These are phyloP conservation scores for Trilocha varians DNA, from an alignment of 2,888 invertebrate species.

Conservation along the genomic window DNA sequence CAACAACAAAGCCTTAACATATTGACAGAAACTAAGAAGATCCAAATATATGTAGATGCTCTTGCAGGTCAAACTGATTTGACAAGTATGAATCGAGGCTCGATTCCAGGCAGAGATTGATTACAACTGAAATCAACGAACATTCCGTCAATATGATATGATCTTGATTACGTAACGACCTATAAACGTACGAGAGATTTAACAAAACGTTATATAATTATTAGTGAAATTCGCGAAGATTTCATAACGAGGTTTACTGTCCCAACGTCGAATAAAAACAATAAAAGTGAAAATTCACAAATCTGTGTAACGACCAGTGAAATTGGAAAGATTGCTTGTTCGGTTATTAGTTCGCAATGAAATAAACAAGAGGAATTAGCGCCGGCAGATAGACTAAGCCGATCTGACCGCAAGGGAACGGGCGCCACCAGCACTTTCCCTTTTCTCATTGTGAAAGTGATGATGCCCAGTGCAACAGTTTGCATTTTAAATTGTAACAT, in stretches of 20 bases:
- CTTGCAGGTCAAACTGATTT: slow-evolving; percentile 10
- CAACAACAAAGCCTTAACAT: too few relatives aligned
- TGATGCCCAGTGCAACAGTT: slow-evolving; percentile 55
- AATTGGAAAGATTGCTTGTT: slow-evolving; percentile 37
- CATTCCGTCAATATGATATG: slow-evolving; percentile 38
- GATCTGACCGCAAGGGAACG: slow-evolving; percentile 70
- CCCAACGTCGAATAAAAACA: slow-evolving; percentile 2
- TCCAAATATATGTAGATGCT: too few relatives aligned
- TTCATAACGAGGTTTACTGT: slow-evolving; percentile 11
- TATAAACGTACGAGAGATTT: slow-evolving; percentile 11
- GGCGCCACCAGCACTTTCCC: slow-evolving; percentile 61
- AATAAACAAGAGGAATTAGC: slow-evolving; percentile 64
- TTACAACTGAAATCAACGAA: slow-evolving; percentile 43
- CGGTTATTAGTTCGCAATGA: slow-evolving; percentile 48
- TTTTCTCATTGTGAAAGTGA: slow-evolving; percentile 71
- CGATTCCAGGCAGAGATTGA: slow-evolving; percentile 35
- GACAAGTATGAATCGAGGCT: slow-evolving; percentile 35
- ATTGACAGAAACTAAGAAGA: too few relatives aligned
- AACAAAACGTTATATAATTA: slow-evolving; percentile 28
- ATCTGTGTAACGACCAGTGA: slow-evolving; percentile 27
- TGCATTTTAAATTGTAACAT: slow-evolving; percentile 37
- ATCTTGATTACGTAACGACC: slow-evolving; percentile 20
- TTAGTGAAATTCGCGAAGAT: slow-evolving; percentile 18
- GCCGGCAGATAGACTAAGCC: slow-evolving; percentile 48
- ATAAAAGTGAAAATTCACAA: slow-evolving; percentile 9